Evolutionary conservation across 2,113 vertebrate genomes (phyloP).

Genomic region (Lynx canadensis): DNA sequence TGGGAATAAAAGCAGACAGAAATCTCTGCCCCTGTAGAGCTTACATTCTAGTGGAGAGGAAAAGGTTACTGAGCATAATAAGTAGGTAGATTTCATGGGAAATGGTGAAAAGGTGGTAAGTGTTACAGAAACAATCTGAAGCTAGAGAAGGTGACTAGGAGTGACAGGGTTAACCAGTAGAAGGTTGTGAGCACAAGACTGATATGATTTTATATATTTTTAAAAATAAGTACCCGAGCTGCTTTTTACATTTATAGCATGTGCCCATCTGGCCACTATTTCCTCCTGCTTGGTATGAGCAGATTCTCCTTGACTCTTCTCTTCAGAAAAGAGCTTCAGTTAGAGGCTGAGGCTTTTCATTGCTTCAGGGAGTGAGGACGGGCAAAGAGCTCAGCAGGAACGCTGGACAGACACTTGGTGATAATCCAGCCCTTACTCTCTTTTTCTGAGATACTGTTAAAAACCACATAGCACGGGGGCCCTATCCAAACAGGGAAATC

Average conservation of each 20-base stretch:
- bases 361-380: not conserved
- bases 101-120: not conserved
- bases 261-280: not conserved
- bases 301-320: not conserved
- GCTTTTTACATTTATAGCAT: not conserved
- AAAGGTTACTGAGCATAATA: not conserved
- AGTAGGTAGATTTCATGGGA: not conserved
- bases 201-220: not conserved
- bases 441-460: not conserved
- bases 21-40: not conserved
- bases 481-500: not conserved
- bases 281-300: not conserved
- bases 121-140: not conserved
- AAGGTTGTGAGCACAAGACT: not conserved
- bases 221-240: not conserved
- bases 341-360: not conserved
- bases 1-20: not conserved
- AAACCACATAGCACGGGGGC: not conserved
- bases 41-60: not conserved
- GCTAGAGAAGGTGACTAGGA: not conserved
- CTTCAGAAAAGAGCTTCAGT: not conserved
- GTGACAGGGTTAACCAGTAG: not conserved
- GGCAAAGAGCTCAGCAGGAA: not conserved
- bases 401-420: not conserved
- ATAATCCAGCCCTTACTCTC: not conserved